Conservation (phyloP, 2,888 invertebrate genomes). For the Synanthedon formicaeformis region DNA sequence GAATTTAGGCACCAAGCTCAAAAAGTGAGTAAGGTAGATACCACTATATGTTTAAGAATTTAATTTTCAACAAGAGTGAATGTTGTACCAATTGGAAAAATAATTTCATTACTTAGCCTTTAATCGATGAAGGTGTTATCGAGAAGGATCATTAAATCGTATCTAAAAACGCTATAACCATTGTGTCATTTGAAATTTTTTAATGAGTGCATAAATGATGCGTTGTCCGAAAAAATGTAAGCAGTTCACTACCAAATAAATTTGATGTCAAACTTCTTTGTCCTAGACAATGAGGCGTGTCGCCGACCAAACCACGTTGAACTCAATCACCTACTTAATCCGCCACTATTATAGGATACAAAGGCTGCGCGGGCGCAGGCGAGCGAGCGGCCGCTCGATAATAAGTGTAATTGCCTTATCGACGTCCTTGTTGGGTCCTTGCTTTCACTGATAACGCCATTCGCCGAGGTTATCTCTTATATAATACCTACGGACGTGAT, state of each 20-base stretch:
- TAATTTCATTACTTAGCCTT: too few species aligned
- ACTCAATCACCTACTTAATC: conserved; percentile 37
- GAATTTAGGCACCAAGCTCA: too few species aligned
- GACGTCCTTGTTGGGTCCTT: conserved; percentile 59
- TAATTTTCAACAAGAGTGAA: not conserved
- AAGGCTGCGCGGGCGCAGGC: conserved; percentile 20
- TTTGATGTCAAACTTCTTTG: conserved; percentile 12
- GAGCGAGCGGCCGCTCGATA: conserved; percentile 29
- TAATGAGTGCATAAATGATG: too few species aligned
- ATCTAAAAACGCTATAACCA: too few species aligned
- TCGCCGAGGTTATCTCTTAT: conserved; percentile 36
- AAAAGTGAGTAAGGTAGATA: not conserved
- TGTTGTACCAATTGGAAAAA: not conserved
- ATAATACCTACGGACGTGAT: conserved; percentile 21
- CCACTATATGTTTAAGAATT: not conserved
- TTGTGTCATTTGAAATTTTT: too few species aligned
- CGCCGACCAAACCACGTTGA: conserved; percentile 17
- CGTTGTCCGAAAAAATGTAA: too few species aligned
- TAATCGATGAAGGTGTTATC: too few species aligned
- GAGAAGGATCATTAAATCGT: too few species aligned
- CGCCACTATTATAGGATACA: conserved; percentile 16
- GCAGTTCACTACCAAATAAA: too few species aligned
- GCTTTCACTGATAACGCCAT: conserved; percentile 63
- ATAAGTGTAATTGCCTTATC: conserved; percentile 56
- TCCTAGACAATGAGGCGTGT: conserved; percentile 44